Conservation (phyloP, 2,888 invertebrate genomes). For the Pedicia rivosa region DNA sequence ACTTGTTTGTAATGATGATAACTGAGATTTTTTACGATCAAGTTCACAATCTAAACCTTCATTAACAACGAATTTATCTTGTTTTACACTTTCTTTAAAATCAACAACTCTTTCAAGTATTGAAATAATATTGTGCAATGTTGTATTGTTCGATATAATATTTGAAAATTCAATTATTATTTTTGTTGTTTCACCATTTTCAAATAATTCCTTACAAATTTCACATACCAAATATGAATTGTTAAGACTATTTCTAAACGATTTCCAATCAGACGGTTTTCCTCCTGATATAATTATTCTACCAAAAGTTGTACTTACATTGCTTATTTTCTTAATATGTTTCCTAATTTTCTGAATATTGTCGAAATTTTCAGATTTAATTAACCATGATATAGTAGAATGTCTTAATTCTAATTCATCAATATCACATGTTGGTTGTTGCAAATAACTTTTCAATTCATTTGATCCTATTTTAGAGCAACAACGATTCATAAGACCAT, state of each 20-base stretch:
- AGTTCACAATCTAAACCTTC: conserved; percentile 10
- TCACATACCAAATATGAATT: conserved; percentile 10
- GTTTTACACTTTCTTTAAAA: conserved; percentile 9
- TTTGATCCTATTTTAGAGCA: conserved; percentile 11
- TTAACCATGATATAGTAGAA: conserved; percentile 13
- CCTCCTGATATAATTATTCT: conserved; percentile 9
- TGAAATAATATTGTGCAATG: conserved; percentile 9
- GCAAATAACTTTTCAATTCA: conserved; percentile 10
- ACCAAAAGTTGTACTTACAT: conserved; percentile 9
- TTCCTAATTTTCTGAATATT: conserved; percentile 6
- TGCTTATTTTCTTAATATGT: conserved; percentile 10
- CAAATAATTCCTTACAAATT: conserved; percentile 5
- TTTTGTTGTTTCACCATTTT: background rate
- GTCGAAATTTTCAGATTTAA: conserved; percentile 4
- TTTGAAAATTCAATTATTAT: conserved; percentile 5
- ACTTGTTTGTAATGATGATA: conserved; percentile 5
- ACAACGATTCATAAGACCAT: conserved; percentile 12
- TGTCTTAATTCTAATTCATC: conserved; percentile 9
- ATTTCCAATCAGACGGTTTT: conserved; percentile 11
- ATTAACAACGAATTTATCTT: conserved; percentile 12
- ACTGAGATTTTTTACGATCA: conserved; percentile 10
- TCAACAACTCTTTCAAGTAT: conserved; percentile 12
- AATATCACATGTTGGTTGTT: conserved; percentile 12
- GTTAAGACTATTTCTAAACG: conserved; percentile 11
- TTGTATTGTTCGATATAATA: background rate